phyloP scores from a whole-genome alignment of 1,140 invertebrate genomes.

The Brachionus sp. region DNA sequence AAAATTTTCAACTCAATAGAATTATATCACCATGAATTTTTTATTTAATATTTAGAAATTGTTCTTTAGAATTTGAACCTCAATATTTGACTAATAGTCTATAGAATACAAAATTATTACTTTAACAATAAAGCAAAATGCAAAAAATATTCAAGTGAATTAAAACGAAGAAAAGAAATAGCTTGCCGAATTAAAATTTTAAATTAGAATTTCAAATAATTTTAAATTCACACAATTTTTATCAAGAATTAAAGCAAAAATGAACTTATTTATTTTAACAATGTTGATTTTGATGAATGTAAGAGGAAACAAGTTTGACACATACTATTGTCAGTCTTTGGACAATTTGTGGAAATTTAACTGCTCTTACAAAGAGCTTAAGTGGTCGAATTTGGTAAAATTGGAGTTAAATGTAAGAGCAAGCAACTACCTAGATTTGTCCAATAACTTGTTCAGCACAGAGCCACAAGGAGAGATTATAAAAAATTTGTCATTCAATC shows the following conservation, averaged over 20 bases:
- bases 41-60: background rate
- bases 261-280: background rate
- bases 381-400: background rate
- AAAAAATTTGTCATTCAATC: background rate
- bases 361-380: background rate
- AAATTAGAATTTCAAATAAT: background rate
- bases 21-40: background rate
- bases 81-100: background rate
- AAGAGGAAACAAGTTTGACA: background rate
- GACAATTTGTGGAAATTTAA: background rate
- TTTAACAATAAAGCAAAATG: background rate
- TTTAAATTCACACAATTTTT: background rate
- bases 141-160: background rate
- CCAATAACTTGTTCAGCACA: background rate
- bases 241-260: background rate
- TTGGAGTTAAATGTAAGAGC: background rate
- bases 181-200: background rate
- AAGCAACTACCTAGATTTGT: background rate
- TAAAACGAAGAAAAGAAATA: background rate
- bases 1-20: background rate
- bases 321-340: background rate
- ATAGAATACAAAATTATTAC: background rate
- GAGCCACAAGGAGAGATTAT: background rate
- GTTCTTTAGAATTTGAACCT: constrained; percentile 33
- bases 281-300: background rate